phyloP scores from a whole-genome alignment of 1,140 invertebrate genomes.

The Aphaenogaster floridana region DNA sequence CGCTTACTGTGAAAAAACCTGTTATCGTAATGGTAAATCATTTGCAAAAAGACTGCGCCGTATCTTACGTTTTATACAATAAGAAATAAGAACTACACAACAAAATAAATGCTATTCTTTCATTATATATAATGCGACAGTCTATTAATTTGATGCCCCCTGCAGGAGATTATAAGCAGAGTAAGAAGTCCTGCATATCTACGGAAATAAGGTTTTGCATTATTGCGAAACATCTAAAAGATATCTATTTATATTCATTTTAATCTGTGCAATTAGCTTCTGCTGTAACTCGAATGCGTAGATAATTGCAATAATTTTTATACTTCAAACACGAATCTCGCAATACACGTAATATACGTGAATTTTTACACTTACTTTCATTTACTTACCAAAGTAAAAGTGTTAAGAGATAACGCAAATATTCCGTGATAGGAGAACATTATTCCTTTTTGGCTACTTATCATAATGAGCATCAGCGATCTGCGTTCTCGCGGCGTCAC shows the following conservation, averaged over 20 bases:
- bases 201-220: background rate
- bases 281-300: background rate
- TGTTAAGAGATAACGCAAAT: conserved; percentile 35
- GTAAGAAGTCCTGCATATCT: conserved; percentile 54
- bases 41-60: background rate
- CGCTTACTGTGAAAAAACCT: background rate
- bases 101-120: conserved; percentile 21
- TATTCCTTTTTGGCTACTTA: conserved; percentile 45
- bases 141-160: background rate
- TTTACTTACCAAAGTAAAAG: conserved; percentile 50
- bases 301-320: background rate
- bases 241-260: background rate
- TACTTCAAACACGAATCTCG: background rate
- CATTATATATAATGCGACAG: background rate
- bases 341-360: too few relatives aligned
- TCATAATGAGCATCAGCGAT: conserved; percentile 14
- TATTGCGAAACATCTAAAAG: background rate
- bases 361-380: background rate
- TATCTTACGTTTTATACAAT: background rate
- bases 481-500: background rate
- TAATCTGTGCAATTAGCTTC: background rate
- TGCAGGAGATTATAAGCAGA: conserved; percentile 45
- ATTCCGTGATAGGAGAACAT: conserved; percentile 25
- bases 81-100: background rate
- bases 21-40: background rate